A percentile compares a stretch with the other conserved stretches of the same genome.
Conservation (phyloP, 2,797 vertebrate genomes). For the Artibeus lituratus region DNA sequence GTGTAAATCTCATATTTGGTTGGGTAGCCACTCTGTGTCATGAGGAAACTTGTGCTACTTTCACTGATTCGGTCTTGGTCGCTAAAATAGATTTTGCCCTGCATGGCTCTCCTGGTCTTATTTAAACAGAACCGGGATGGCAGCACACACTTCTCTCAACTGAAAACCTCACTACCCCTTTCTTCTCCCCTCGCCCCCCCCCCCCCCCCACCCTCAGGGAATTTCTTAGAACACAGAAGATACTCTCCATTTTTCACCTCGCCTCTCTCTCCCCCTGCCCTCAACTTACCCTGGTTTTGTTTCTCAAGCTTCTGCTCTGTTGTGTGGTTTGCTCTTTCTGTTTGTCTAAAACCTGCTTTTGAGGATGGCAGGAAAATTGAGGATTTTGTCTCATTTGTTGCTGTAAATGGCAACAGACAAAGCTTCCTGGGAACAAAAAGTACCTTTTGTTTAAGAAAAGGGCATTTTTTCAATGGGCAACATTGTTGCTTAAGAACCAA, state of each 20-base stretch:
- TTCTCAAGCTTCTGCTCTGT: conserved; percentile 15
- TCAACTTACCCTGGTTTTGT: conserved; percentile 29
- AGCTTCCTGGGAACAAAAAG: conserved; percentile 42
- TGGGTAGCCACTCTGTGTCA: not conserved
- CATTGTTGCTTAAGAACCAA: conserved; percentile 21
- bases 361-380: not conserved
- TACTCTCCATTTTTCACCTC: not conserved
- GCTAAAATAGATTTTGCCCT: not conserved
- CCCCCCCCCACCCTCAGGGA: not conserved
- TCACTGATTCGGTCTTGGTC: not conserved
- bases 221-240: conserved; percentile 5
- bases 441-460: conserved; percentile 46
- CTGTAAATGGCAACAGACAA: conserved; percentile 27
- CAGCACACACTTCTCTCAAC: not conserved
- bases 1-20: not conserved
- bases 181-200: not conserved
- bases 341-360: not conserved
- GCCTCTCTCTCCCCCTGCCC: not conserved
- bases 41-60: conserved; percentile 52
- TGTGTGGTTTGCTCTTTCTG: conserved; percentile 22
- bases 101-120: not conserved
- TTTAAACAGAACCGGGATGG: not conserved
- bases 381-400: conserved; percentile 48
- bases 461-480: conserved; percentile 36
- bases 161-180: not conserved